Percentiles rank a stretch among this genome's conserved stretches.
Conservation (phyloP, 2,797 vertebrate species). For the Rhyacichthys aspro region DNA sequence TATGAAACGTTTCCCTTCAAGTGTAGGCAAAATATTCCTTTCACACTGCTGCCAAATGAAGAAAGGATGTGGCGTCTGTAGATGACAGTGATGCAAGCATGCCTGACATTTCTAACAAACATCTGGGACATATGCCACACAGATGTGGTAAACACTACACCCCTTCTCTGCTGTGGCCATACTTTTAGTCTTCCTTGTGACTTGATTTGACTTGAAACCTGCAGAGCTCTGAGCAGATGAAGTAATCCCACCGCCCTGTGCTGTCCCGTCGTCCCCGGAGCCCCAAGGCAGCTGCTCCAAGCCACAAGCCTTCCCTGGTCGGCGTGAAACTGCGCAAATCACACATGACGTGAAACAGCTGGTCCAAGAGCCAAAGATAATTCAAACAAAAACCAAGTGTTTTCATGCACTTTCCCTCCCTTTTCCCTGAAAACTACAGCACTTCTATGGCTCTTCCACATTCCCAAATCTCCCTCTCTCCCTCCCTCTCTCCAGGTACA, state of each 20-base stretch:
- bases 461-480: slow-evolving; percentile 56
- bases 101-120: neutral
- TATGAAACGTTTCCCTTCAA: neutral
- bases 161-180: too few species aligned
- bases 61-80: neutral
- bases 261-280: slow-evolving; percentile 44
- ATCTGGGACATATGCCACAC: slow-evolving; percentile 14
- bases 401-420: slow-evolving; percentile 39
- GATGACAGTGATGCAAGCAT: slow-evolving; percentile 7
- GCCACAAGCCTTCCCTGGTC: slow-evolving; percentile 33
- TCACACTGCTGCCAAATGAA: neutral
- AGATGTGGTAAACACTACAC: slow-evolving; percentile 1
- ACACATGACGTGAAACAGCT: slow-evolving; percentile 60
- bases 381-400: slow-evolving; percentile 41
- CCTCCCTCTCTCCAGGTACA: slow-evolving; percentile 70
- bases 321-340: slow-evolving; percentile 58
- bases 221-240: slow-evolving; percentile 31
- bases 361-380: slow-evolving; percentile 44
- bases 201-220: slow-evolving; percentile 7
- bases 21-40: neutral
- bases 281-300: slow-evolving; percentile 38
- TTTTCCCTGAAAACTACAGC: slow-evolving; percentile 19
- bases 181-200: neutral
- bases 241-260: slow-evolving; percentile 49
- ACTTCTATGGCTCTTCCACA: slow-evolving; percentile 42